A percentile compares a stretch with the other conserved stretches of the same genome.
Conservation (phyloP, 2,797 vertebrate genomes). For the Botia kubotai region DNA sequence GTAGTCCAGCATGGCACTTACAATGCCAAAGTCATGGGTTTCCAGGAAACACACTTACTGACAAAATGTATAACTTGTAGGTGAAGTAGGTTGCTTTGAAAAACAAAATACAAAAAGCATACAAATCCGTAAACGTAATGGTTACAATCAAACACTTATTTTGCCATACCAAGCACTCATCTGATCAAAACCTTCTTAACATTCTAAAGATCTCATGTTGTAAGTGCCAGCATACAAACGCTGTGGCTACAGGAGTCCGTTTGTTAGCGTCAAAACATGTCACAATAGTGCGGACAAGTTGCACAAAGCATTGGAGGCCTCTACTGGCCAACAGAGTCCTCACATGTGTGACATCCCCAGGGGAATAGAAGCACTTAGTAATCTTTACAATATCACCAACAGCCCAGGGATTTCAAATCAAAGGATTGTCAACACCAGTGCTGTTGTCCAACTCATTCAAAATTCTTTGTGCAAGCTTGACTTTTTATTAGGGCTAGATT, state of each 20-base stretch:
- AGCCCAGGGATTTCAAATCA: slow-evolving; percentile 50
- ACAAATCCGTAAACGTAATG: neutral
- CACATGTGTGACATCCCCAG: slow-evolving; percentile 69
- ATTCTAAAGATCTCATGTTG: neutral
- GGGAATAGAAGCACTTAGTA: slow-evolving; percentile 65
- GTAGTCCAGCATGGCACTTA: neutral
- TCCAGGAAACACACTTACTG: slow-evolving; percentile 5
- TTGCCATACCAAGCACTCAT: slow-evolving; percentile 1
- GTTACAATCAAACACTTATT: neutral
- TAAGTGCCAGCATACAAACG: neutral
- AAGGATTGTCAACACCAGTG: slow-evolving; percentile 52
- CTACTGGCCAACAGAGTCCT: slow-evolving; percentile 85
- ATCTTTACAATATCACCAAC: slow-evolving; percentile 53
- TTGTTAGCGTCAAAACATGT: slow-evolving; percentile 46
- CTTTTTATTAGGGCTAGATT: slow-evolving; percentile 66
- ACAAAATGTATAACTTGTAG: neutral
- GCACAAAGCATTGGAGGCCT: slow-evolving; percentile 95
- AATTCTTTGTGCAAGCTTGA: neutral
- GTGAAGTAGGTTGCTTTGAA: neutral
- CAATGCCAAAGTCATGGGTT: neutral
- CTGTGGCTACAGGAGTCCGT: neutral
- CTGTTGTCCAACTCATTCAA: slow-evolving; percentile 2
- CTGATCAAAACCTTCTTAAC: slow-evolving; percentile 2
- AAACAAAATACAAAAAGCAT: neutral
- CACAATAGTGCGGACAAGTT: slow-evolving; percentile 61